Evolutionary conservation across 2,113 vertebrate species (phyloP), one percentile per base, ranked within the genome.

Genomic region (Callaeas wilsoni): DNA sequence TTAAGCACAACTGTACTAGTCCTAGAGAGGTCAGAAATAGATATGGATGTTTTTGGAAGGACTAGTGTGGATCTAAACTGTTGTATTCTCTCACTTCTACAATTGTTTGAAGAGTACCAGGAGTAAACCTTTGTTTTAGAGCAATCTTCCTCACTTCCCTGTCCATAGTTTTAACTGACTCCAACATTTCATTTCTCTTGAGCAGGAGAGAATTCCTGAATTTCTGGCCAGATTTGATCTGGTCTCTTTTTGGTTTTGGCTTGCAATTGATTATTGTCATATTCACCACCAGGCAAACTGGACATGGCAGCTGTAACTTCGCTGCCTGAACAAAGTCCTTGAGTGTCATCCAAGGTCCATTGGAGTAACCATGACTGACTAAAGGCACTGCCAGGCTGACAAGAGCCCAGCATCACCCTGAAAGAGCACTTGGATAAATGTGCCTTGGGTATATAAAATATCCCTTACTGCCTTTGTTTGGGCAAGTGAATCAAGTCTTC

Each of bases 271-370:
- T 1, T 69, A 18, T 39, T 47, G 10, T 22, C 42, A n/a, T 50
- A 50, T 46, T 74, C 19, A 63, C 23, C 30, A 10, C 16, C 56
- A 49, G 29, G 9, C 23, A 91, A 46, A 39, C 4, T 53, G 41
- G 35, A 30, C 20, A 42, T 0, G 1, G 39, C 0, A 5, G 17
- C 8, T 27, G 10, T 42, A 26, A 26, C 3, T 85, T 46, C 7
- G 11, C 33, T 78, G 27, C 22, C n/a, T 32, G 42, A 71, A 33
- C 22, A 8, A 82, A 64, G 39, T 44, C 49, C 25, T 63, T 19
- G 9, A 64, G 9, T 23, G 15, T 30, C 19, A 41, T 21, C 41
- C 27, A 52, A 85, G 30, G 62, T 16, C 32, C 10, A 14, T 5
- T 63, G 44, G 30, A 52, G n/a, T 23, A 91, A 46, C 12, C 30